phyloP scores from a whole-genome alignment of 2,113 vertebrate genomes.

The Siniperca chuatsi region DNA sequence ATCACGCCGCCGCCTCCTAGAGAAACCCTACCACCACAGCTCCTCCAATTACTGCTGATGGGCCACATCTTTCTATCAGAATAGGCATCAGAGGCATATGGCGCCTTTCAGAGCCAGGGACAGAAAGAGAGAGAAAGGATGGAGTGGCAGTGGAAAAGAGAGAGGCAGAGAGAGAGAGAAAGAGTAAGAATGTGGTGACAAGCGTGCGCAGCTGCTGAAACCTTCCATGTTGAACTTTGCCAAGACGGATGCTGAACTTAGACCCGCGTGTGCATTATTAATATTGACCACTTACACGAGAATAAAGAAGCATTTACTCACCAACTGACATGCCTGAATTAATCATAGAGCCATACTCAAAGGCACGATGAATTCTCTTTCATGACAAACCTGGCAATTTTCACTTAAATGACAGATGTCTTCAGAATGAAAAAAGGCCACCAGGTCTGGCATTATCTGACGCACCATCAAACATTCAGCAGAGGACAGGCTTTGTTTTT shows the following conservation, averaged over 20 bases:
- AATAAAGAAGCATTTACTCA: conserved; percentile 83
- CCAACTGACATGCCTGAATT: conserved; percentile 80
- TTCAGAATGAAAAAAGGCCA: conserved; percentile 51
- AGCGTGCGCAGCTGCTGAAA: conserved; percentile 51
- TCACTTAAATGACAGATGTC: conserved; percentile 78
- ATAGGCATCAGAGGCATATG: conserved; percentile 48
- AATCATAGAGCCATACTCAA: conserved; percentile 76
- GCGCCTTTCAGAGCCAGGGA: conserved; percentile 49
- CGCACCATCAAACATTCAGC: conserved; percentile 67
- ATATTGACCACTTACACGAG: conserved; percentile 79
- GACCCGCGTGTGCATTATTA: conserved; percentile 80
- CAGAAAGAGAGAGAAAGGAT: conserved; percentile 30
- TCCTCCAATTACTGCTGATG: conserved; percentile 80
- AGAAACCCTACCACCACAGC: conserved; percentile 71
- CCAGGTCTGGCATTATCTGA: conserved; percentile 56
- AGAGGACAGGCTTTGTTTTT: conserved; percentile 51
- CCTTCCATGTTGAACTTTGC: conserved; percentile 72
- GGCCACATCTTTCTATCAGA: conserved; percentile 70
- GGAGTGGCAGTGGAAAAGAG: conserved; percentile 43
- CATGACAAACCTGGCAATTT: conserved; percentile 76
- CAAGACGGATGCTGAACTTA: conserved; percentile 78
- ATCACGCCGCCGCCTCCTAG: conserved; percentile 59
- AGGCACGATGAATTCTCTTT: conserved; percentile 70
- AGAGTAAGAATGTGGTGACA: conserved; percentile 67
- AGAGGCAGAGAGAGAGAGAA: conserved; percentile 17